Conservation (phyloP, 2,888 invertebrate genomes). For the Anagyrus pseudococci region DNA sequence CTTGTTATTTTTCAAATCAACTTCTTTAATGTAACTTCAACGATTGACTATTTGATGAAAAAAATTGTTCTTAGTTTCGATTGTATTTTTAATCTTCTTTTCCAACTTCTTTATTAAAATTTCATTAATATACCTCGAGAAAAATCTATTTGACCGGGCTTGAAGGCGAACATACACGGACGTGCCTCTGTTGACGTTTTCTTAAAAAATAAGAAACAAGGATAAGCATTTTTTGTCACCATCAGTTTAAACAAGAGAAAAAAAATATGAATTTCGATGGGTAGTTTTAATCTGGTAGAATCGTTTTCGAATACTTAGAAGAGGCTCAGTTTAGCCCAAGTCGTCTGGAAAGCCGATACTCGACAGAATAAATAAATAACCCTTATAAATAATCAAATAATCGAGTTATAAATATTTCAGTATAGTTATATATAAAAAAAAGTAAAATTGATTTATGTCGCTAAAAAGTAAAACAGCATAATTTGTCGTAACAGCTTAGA, state of each 20-base stretch:
- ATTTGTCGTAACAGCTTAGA: slow-evolving; percentile 45
- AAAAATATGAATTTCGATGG: background rate
- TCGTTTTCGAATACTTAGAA: slow-evolving; percentile 42
- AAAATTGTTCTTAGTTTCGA: background rate
- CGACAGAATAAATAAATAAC: slow-evolving; percentile 47
- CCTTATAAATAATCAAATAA: slow-evolving; percentile 51
- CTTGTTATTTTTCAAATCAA: background rate
- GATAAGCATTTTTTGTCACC: slow-evolving; percentile 1
- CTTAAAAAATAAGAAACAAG: slow-evolving; percentile 8
- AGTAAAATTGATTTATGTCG: slow-evolving; percentile 49
- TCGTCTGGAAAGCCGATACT: slow-evolving; percentile 43
- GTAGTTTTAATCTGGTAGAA: slow-evolving; percentile 34
- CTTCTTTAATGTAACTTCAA: background rate
- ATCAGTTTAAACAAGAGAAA: background rate
- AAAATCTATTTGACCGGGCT: slow-evolving; percentile 19
- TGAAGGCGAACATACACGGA: slow-evolving; percentile 23
- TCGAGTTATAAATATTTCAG: slow-evolving; percentile 51
- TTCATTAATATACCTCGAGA: too few species aligned
- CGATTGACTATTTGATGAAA: background rate
- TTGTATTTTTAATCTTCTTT: slow-evolving; percentile 17
- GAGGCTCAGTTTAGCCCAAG: slow-evolving; percentile 40
- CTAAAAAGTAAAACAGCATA: slow-evolving; percentile 38
- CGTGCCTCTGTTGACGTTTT: slow-evolving; percentile 20
- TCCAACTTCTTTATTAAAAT: too few species aligned
- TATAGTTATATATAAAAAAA: slow-evolving; percentile 42